phyloP scores from a whole-genome alignment of 1,140 invertebrate genomes.

The Artemia franciscana region DNA sequence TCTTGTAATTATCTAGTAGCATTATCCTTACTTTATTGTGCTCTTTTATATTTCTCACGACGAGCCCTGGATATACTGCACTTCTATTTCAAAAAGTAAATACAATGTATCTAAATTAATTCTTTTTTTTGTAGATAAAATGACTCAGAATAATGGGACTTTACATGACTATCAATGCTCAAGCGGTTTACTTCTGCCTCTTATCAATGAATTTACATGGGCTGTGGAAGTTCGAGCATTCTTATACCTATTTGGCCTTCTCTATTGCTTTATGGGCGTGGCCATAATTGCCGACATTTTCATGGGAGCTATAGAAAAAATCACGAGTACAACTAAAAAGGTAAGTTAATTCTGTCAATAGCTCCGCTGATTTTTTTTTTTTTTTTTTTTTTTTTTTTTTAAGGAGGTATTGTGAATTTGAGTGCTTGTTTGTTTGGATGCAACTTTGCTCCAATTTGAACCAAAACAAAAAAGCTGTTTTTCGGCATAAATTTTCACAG shows the following conservation, averaged over 20 bases:
- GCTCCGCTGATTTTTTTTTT: constrained; percentile 9
- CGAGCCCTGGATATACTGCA: too few species aligned
- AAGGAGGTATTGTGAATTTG: too few species aligned
- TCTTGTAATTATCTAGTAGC: too few species aligned
- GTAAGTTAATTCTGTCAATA: constrained; percentile 15
- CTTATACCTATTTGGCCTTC: constrained; percentile 27
- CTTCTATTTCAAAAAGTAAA: too few species aligned
- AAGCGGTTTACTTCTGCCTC: constrained; percentile 24
- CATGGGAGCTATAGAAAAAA: constrained; percentile 37
- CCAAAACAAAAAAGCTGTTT: too few species aligned
- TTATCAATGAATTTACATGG: constrained; percentile 28
- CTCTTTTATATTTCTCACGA: too few species aligned
- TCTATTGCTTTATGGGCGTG: constrained; percentile 31
- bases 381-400: background rate
- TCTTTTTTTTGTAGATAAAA: too few species aligned
- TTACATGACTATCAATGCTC: constrained; percentile 19
- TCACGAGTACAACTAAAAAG: constrained; percentile 34
- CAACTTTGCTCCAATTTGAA: too few species aligned
- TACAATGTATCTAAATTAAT: too few species aligned
- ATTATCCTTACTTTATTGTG: too few species aligned
- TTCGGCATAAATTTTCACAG: too few species aligned
- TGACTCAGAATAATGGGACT: constrained; percentile 12
- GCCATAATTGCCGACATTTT: constrained; percentile 37
- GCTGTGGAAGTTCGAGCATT: constrained; percentile 18
- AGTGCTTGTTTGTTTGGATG: too few species aligned